phyloP scores from a whole-genome alignment of 1,140 invertebrate genomes.

The Formica selysi region DNA sequence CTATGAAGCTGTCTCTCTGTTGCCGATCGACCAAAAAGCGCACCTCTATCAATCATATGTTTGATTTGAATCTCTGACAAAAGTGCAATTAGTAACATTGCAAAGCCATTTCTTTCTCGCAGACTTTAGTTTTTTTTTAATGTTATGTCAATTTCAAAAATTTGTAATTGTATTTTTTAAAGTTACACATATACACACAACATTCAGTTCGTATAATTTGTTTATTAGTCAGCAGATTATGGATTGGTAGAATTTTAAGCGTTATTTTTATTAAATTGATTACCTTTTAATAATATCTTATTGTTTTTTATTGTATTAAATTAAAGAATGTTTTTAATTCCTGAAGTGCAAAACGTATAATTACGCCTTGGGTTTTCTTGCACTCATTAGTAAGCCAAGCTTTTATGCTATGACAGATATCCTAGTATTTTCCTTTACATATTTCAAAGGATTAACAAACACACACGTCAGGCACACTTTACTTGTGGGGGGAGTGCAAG shows the following conservation, averaged over 20 bases:
- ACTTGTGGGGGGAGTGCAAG: constrained; percentile 1
- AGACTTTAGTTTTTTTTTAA: neutral
- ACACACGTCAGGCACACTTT: constrained; percentile 22
- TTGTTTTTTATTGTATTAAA: neutral
- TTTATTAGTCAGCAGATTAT: neutral
- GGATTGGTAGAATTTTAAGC: neutral
- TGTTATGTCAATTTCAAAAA: neutral
- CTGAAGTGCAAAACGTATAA: constrained; percentile 30
- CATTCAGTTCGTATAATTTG: neutral
- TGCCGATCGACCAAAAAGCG: constrained; percentile 45
- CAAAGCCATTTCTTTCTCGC: neutral
- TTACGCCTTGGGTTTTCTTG: constrained; percentile 14
- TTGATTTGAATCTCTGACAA: constrained; percentile 47
- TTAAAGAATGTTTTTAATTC: constrained; percentile 5
- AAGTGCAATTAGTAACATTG: constrained; percentile 39
- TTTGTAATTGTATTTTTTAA: neutral
- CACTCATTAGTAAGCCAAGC: constrained; percentile 31
- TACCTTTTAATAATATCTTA: neutral
- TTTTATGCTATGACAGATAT: constrained; percentile 46
- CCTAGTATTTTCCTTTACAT: constrained; percentile 34
- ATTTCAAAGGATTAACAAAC: constrained; percentile 58
- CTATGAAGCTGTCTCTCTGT: constrained; percentile 37
- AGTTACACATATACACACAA: neutral
- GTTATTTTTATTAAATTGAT: neutral
- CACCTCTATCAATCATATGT: constrained; percentile 69